Evolutionary conservation across 1,140 invertebrate species (phyloP).

Genomic region (Drosophila truncata): DNA sequence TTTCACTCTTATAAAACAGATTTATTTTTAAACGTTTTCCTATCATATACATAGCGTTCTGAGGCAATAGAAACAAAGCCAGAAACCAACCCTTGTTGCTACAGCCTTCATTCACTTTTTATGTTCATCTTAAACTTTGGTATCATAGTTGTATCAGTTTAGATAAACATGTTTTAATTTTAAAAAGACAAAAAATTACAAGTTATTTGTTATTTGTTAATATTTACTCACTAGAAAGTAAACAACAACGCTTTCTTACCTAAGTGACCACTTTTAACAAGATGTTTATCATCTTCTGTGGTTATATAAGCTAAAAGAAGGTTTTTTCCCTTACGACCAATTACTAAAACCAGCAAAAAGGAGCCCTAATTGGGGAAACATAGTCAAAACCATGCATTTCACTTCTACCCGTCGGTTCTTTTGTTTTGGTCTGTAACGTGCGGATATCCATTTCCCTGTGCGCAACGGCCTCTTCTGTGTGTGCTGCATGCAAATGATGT

Average conservation of each 20-base stretch:
- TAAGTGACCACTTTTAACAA: background rate
- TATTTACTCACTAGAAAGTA: background rate
- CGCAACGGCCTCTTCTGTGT: background rate
- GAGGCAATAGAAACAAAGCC: too few species aligned
- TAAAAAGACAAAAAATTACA: background rate
- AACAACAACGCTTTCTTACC: background rate
- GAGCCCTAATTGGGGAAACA: background rate
- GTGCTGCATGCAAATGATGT: slow-evolving; percentile 45
- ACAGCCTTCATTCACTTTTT: background rate
- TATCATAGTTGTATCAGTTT: background rate
- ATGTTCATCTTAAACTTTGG: background rate
- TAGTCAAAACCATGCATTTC: slow-evolving; percentile 13
- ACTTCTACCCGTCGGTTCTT: slow-evolving; percentile 29
- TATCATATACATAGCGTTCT: too few species aligned
- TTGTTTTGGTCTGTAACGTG: slow-evolving; percentile 30
- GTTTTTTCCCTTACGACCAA: background rate
- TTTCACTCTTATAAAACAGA: background rate
- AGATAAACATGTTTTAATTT: background rate
- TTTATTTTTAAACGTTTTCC: too few species aligned
- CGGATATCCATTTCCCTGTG: slow-evolving; percentile 5
- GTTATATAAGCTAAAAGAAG: background rate
- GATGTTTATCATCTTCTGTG: background rate
- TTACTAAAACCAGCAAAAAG: slow-evolving; percentile 1
- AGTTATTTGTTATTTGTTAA: too few species aligned
- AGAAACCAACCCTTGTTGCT: too few species aligned